Base-by-base conservation (phyloP, 53 echinoderm and acorn worm genomes). In the Crossaster papposus region DNA sequence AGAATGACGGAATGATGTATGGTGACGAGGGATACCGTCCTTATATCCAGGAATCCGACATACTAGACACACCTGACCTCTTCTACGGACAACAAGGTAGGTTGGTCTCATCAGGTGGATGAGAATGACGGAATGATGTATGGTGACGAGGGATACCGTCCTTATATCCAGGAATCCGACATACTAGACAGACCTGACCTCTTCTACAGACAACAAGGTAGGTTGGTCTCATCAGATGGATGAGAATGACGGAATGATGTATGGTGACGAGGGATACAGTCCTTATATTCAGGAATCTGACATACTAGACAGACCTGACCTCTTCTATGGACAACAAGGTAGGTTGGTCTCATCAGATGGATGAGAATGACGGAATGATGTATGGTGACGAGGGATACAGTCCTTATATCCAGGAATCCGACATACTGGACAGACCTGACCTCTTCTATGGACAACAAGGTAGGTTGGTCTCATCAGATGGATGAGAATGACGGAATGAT, bases 231-330 rank as follows among this genome's bases (percentile, higher is more conserved):
- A 44, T 7, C 9, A 44, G 92, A 91, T 97, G 92, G 98, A 97
- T 44, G 98, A 97, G 58, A 94, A 75, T 4, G 98, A 97, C 20
- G 95, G 95, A 2, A 65, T 97, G 90, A 91, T 97, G 97, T 97
- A 97, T 32, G 97, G 97, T 65, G 97, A 97, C 63, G 97, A 97
- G 79, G 93, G 97, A 12, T 97, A 97, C 80, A 95, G 98, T 65
- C 98, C 98, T 35, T 97, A 96, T 79, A 97, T 97, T 73, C 98
- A 97, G 86, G 98, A 97, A 51, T 97, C 98, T 0, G 98, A 97
- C 54, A 97, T 97, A 79, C 71, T 97, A 30, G 98, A 97, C 71
- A 83, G 96, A 50, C 98, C 98, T 4, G 98, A 97, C 29, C 91
- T 97, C 62, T 97, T 97, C 91, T 97, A 97, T 76, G 98, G 98